phyloP scores from a whole-genome alignment of 1,140 invertebrate species.

The Potamilus streckersoni region DNA sequence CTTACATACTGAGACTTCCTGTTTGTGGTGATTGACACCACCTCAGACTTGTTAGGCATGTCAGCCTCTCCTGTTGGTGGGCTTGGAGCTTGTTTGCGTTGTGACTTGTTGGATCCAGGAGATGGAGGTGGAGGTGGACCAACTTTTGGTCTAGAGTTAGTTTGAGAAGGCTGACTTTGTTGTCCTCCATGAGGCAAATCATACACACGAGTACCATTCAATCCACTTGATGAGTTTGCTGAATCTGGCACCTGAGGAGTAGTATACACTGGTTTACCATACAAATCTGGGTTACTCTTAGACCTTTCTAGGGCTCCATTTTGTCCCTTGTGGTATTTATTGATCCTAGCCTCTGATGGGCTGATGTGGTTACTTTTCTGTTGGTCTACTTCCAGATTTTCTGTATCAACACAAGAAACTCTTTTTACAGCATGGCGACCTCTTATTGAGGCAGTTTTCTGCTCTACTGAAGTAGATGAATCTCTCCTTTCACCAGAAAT shows the following conservation, averaged over 20 bases:
- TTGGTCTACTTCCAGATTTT: constrained; percentile 37
- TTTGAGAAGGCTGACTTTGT: constrained; percentile 15
- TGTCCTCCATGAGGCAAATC: too few relatives aligned
- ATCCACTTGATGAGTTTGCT: constrained; percentile 8
- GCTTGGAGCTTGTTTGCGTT: constrained; percentile 29
- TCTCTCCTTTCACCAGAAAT: constrained; percentile 36
- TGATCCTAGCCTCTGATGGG: constrained; percentile 51
- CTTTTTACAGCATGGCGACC: constrained; percentile 55
- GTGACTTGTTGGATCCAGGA: constrained; percentile 15
- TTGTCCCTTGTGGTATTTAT: constrained; percentile 49
- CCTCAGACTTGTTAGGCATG: constrained; percentile 35
- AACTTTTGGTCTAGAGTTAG: constrained; percentile 34
- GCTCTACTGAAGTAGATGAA: constrained; percentile 20
- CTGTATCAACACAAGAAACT: constrained; percentile 54
- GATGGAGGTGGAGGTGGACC: constrained; percentile 47
- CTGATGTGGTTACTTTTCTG: constrained; percentile 39
- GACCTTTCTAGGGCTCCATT: neutral
- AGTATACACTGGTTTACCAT: constrained; percentile 34
- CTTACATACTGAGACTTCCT: constrained; percentile 41
- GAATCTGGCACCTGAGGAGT: constrained; percentile 31
- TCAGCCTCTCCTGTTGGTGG: constrained; percentile 26
- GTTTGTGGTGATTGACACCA: constrained; percentile 53
- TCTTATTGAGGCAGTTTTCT: constrained; percentile 64
- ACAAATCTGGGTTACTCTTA: too few relatives aligned
- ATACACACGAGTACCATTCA: constrained; percentile 11